These are phyloP conservation scores for Eulemur rufifrons DNA, from an alignment of 2,113 vertebrate species.

Conservation along the genomic window DNA sequence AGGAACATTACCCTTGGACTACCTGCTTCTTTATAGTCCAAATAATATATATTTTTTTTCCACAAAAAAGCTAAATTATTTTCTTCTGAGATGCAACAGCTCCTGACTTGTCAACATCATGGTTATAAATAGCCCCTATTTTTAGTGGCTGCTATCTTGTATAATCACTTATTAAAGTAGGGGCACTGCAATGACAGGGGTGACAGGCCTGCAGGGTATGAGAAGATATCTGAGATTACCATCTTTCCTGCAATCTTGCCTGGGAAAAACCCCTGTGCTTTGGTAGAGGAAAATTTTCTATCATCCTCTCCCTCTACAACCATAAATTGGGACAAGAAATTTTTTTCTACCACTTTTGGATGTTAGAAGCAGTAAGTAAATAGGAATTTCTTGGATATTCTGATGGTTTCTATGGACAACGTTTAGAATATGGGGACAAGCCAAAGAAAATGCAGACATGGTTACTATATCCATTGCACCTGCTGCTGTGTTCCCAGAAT, in stretches of 20 bases:
- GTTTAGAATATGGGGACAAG: not conserved
- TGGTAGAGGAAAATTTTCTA: not conserved
- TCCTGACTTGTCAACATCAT: not conserved
- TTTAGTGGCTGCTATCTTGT: not conserved
- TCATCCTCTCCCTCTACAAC: not conserved
- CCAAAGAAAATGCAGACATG: not conserved
- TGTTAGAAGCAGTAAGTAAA: not conserved
- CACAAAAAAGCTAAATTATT: slow-evolving; percentile 21
- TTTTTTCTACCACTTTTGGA: not conserved
- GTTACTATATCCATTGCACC: not conserved
- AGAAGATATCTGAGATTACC: not conserved
- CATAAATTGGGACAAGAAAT: not conserved
- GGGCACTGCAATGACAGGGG: fast-evolving
- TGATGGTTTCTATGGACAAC: not conserved
- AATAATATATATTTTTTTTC: not conserved
- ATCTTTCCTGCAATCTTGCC: not conserved
- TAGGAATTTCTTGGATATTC: not conserved
- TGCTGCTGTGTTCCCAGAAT: not conserved
- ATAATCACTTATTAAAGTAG: not conserved
- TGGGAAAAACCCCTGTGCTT: not conserved
- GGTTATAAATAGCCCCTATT: not conserved
- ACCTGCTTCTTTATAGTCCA: not conserved
- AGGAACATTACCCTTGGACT: not conserved
- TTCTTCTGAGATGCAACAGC: not conserved
- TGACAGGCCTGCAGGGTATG: not conserved